phyloP scores from a whole-genome alignment of 92 coral and sea anemone genomes.

The Galaxea fascicularis region DNA sequence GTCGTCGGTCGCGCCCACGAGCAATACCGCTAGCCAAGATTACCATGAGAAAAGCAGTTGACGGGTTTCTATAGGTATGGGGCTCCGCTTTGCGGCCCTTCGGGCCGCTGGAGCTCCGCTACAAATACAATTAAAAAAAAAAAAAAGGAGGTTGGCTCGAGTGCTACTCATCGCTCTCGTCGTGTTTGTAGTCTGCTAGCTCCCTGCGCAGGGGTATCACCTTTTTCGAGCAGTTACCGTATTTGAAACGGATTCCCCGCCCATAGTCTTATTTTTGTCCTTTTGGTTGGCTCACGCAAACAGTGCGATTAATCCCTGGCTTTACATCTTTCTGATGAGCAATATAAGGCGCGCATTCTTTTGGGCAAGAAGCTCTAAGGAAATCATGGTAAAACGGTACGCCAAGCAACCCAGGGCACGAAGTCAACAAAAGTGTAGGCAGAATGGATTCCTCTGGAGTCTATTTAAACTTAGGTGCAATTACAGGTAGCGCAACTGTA shows the following conservation, averaged over 20 bases:
- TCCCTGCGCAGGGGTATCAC: conserved; percentile 8
- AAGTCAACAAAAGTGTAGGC: too few relatives aligned
- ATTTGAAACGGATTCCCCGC: not conserved
- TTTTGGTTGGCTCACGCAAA: conserved; percentile 18
- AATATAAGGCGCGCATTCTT: not conserved
- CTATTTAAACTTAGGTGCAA: too few relatives aligned
- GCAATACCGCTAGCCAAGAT: too few relatives aligned
- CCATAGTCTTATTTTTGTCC: not conserved
- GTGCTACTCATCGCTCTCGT: not conserved
- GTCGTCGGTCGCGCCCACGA: too few relatives aligned
- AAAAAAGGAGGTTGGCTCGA: not conserved
- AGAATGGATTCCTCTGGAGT: too few relatives aligned
- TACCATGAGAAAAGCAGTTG: too few relatives aligned
- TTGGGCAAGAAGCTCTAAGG: not conserved
- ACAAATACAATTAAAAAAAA: not conserved
- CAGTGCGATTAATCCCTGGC: conserved; percentile 39
- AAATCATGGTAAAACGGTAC: not conserved
- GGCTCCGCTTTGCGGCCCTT: not conserved
- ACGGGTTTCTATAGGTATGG: too few relatives aligned
- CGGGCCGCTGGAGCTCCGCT: not conserved
- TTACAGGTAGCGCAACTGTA: too few relatives aligned
- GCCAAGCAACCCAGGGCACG: too few relatives aligned
- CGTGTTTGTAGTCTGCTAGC: conserved; percentile 26
- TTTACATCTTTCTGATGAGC: conserved; percentile 6
- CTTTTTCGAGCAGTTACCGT: not conserved